These are phyloP conservation scores for Rhinolophus sinicus DNA, from an alignment of 2,113 vertebrate species.

Conservation along the genomic window DNA sequence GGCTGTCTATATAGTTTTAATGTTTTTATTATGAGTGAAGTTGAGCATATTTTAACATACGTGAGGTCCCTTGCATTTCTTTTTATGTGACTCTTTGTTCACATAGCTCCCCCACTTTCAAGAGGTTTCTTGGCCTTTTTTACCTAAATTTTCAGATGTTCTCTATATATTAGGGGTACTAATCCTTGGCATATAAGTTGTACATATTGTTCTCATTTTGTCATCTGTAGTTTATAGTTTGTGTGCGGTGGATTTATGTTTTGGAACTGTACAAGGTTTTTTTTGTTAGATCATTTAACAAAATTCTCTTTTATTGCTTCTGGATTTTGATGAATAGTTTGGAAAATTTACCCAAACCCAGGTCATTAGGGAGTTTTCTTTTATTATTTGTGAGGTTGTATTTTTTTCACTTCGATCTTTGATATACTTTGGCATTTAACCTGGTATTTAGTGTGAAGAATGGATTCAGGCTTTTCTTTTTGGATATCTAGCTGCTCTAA, in stretches of 20 bases:
- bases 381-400: not conserved
- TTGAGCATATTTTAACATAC: not conserved
- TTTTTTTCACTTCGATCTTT: not conserved
- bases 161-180: not conserved
- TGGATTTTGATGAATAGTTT: not conserved
- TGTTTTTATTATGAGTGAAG: not conserved
- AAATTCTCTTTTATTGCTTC: not conserved
- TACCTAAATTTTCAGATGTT: not conserved
- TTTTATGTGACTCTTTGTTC: not conserved
- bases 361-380: not conserved
- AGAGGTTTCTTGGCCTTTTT: not conserved
- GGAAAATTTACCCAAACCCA: not conserved
- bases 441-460: not conserved
- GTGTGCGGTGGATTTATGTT: not conserved
- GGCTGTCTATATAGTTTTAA: not conserved
- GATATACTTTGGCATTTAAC: not conserved
- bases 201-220: not conserved
- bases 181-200: not conserved
- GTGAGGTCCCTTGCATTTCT: not conserved
- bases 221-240: not conserved
- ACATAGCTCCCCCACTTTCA: not conserved
- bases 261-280: not conserved
- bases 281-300: not conserved
- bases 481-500: not conserved
- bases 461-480: not conserved